Evolutionary conservation across 2,797 vertebrate genomes (phyloP).

Genomic region (Synanceia verrucosa): DNA sequence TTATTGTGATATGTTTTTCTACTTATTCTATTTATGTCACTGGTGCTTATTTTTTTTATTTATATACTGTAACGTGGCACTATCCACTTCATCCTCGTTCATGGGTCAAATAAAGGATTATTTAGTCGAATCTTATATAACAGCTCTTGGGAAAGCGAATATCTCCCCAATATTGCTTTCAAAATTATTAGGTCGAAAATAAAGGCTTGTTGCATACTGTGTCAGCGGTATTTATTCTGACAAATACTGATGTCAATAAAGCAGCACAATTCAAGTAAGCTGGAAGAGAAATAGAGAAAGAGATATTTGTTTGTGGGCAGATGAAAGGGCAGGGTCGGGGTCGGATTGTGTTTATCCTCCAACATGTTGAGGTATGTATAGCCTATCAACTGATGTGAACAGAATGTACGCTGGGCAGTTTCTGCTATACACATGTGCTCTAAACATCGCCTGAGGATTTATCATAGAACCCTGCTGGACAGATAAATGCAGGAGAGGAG

Average conservation of each 20-base stretch:
- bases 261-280: neutral
- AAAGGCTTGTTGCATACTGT: neutral
- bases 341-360: neutral
- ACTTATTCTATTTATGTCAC: too few species aligned
- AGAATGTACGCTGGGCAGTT: conserved; percentile 23
- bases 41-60: too few species aligned
- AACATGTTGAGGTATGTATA: conserved; percentile 27
- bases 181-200: too few species aligned
- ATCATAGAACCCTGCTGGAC: conserved; percentile 54
- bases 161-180: too few species aligned
- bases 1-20: too few species aligned
- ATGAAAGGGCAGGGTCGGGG: neutral
- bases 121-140: too few species aligned
- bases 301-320: conserved; percentile 7
- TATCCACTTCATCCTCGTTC: too few species aligned
- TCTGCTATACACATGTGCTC: conserved; percentile 59
- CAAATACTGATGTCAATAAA: conserved; percentile 1
- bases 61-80: too few species aligned
- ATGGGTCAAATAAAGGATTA: too few species aligned
- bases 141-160: too few species aligned
- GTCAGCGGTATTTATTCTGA: neutral
- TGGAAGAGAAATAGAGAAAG: conserved; percentile 5
- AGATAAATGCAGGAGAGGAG: conserved; percentile 56
- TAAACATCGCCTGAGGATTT: conserved; percentile 58
- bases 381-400: conserved; percentile 35